Base-by-base conservation (phyloP, 2,113 vertebrate genomes). In the Hippocampus comes region DNA sequence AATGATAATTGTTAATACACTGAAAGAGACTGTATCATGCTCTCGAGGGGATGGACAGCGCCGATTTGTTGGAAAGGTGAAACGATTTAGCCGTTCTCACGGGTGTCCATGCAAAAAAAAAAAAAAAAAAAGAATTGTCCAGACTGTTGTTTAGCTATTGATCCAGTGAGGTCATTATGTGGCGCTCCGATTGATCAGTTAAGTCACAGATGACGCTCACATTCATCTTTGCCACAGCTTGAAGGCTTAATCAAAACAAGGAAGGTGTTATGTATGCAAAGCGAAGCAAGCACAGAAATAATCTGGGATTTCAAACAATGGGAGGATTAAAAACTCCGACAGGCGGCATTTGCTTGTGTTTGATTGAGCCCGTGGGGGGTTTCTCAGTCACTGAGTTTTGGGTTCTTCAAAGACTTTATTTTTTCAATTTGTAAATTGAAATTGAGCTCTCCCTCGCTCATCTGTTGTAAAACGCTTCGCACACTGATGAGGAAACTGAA, bases 121-220 rank as follows among this genome's bases (percentile, higher is more conserved):
- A 71, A 46, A 46, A 14, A 43, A 43, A 49, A 17, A 17, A 17
- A 49, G 48, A 56, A 82, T n/a, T 49, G 23, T 51, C 72, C 63
- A 23, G 56, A 23, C 69, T 73, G 72, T 63, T 71, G 73, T 71
- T 81, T 74, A 63, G 41, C 68, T 67, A 81, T 90, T 75, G 80
- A 85, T 79, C 67, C 70, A 23, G 3, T 55, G 60, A 51, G 67
- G 76, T 88, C 83, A 76, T 82, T 80, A 80, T 72, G 63, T 43
- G 27, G 60, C 42, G n/a, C 67, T 79, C 25, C 60, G 80, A 72
- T 81, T 80, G 51, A 81, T 81, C 70, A 72, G 71, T 83, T 70
- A 63, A 81, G 51, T 77, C 75, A 68, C 41, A 78, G 63, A 67
- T 49, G 18, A 68, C 64, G 63, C 8, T 57, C 12, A 2, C 60